Conservation (phyloP, 2,113 vertebrate genomes). For the Rissa tridactyla region DNA sequence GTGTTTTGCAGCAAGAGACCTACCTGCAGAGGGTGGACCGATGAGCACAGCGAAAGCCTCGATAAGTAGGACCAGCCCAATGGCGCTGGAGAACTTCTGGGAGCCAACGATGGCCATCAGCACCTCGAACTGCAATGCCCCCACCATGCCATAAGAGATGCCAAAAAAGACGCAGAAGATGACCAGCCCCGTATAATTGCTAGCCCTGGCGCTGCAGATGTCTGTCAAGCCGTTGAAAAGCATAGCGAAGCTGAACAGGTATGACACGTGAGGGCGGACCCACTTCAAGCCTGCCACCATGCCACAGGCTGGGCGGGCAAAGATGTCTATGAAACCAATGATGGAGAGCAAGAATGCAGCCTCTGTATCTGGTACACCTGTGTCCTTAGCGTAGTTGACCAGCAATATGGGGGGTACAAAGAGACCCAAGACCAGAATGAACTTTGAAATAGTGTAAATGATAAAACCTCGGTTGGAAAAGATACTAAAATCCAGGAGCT, state of each 20-base stretch:
- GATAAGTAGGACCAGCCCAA: slow-evolving; percentile 77
- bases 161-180: slow-evolving; percentile 82
- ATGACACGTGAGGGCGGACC: slow-evolving; percentile 70
- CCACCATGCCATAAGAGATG: slow-evolving; percentile 82
- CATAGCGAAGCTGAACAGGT: slow-evolving; percentile 79
- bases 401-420: slow-evolving; percentile 80
- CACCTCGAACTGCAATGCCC: slow-evolving; percentile 81
- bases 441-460: slow-evolving; percentile 76
- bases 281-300: slow-evolving; percentile 75
- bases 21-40: slow-evolving; percentile 80
- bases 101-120: slow-evolving; percentile 79
- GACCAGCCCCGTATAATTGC: slow-evolving; percentile 69
- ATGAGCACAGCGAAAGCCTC: slow-evolving; percentile 80
- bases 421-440: slow-evolving; percentile 80
- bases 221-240: slow-evolving; percentile 81
- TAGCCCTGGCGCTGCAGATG: slow-evolving; percentile 73
- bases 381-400: slow-evolving; percentile 82
- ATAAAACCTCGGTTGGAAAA: slow-evolving; percentile 74
- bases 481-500: slow-evolving; percentile 78
- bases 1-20: neutral
- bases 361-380: slow-evolving; percentile 74
- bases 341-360: slow-evolving; percentile 80
- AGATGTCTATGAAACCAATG: slow-evolving; percentile 81
- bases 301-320: slow-evolving; percentile 78
- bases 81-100: slow-evolving; percentile 78